Conservation (phyloP, 2,888 invertebrate genomes). For the Acrobasis suavella region DNA sequence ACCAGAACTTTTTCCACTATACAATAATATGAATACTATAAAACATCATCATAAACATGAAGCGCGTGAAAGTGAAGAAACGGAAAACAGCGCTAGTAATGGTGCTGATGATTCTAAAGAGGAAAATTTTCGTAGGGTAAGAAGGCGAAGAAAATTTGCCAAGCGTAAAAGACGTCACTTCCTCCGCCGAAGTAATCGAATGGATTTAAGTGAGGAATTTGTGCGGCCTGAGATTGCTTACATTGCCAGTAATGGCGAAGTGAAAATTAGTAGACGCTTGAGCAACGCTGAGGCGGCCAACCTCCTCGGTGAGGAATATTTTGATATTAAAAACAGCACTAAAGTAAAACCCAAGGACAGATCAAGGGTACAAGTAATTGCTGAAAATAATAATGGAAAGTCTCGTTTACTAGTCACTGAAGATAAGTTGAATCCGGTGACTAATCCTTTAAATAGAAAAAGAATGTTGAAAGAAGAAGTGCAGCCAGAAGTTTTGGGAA, state of each 20-base stretch:
- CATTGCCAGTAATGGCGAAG: constrained; percentile 37
- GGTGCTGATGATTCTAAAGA: neutral
- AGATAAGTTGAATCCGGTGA: neutral
- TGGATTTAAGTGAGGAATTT: neutral
- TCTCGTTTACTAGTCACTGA: neutral
- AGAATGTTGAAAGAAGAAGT: neutral
- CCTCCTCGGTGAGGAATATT: neutral
- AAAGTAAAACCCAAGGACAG: constrained; percentile 30
- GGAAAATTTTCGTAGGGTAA: neutral
- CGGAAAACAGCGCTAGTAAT: neutral
- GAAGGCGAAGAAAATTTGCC: neutral
- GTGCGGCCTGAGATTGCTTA: constrained; percentile 34
- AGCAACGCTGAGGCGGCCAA: constrained; percentile 9
- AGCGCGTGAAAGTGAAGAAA: constrained; percentile 1
- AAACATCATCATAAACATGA: neutral
- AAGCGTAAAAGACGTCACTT: neutral
- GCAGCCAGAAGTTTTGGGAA: constrained; percentile 27
- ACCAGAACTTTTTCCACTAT: constrained; percentile 34
- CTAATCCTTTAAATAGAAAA: neutral
- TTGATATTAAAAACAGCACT: constrained; percentile 25
- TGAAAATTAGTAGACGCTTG: constrained; percentile 7
- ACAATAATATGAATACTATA: too few relatives aligned
- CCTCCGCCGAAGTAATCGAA: neutral
- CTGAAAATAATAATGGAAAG: neutral
- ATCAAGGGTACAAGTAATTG: neutral